Evolutionary conservation across 2,888 invertebrate genomes (phyloP).

Genomic region (Nemapogon koenigi): DNA sequence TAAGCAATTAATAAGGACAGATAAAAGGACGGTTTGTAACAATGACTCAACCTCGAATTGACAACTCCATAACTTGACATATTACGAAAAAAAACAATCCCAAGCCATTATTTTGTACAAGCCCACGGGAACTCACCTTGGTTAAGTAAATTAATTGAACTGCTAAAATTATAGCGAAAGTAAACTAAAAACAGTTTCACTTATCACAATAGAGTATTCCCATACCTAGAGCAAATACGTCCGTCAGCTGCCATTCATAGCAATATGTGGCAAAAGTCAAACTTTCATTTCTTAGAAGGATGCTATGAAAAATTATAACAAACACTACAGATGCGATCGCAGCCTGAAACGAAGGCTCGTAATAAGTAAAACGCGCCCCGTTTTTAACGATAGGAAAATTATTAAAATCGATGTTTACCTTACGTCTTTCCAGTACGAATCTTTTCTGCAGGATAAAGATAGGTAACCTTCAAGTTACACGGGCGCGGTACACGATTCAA

Average conservation of each 20-base stretch:
- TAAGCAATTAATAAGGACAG: slow-evolving; percentile 29
- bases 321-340: slow-evolving; percentile 34
- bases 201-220: slow-evolving; percentile 46
- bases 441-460: slow-evolving; percentile 61
- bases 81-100: slow-evolving; percentile 47
- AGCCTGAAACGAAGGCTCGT: not conserved
- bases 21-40: slow-evolving; percentile 35
- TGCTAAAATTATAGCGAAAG: too few relatives aligned
- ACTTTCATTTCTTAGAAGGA: slow-evolving; percentile 65
- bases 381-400: slow-evolving; percentile 49
- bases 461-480: slow-evolving; percentile 59
- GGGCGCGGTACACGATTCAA: slow-evolving; percentile 58
- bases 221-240: slow-evolving; percentile 51
- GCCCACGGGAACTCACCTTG: too few relatives aligned
- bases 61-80: slow-evolving; percentile 61
- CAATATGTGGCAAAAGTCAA: slow-evolving; percentile 67
- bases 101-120: too few relatives aligned
- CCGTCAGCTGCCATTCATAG: slow-evolving; percentile 64
- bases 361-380: slow-evolving; percentile 31
- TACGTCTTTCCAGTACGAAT: slow-evolving; percentile 63
- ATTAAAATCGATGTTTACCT: slow-evolving; percentile 65
- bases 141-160: too few relatives aligned
- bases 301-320: slow-evolving; percentile 61
- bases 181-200: slow-evolving; percentile 39
- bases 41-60: slow-evolving; percentile 63